A percentile compares a stretch with the other conserved stretches of the same genome.
Conservation (phyloP, 2,888 invertebrate genomes). For the Deladenus siricidicola region DNA sequence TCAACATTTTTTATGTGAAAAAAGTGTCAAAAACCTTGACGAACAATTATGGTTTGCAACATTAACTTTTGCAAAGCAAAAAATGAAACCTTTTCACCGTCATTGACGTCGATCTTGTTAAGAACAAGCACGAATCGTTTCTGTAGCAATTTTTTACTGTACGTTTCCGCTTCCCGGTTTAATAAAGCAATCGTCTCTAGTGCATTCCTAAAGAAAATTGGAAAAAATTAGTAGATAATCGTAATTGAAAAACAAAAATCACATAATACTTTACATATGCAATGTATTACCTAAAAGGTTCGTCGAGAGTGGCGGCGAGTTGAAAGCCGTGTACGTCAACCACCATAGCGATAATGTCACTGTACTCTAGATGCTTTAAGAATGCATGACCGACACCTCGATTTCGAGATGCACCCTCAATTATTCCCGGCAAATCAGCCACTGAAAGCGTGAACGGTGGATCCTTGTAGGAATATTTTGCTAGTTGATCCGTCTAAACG, state of each 20-base stretch:
- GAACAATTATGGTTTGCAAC: too few relatives aligned
- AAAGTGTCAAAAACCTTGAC: too few relatives aligned
- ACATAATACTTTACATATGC: neutral
- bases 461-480: neutral
- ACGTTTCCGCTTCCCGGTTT: slow-evolving; percentile 41
- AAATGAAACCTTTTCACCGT: slow-evolving; percentile 24
- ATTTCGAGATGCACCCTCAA: slow-evolving; percentile 42
- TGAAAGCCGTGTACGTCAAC: slow-evolving; percentile 47
- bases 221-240: neutral
- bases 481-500: neutral
- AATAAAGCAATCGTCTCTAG: slow-evolving; percentile 42
- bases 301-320: slow-evolving; percentile 34
- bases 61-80: too few relatives aligned
- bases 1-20: too few relatives aligned
- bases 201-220: slow-evolving; percentile 28
- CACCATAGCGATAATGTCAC: slow-evolving; percentile 46
- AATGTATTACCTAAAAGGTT: slow-evolving; percentile 34
- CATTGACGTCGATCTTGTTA: slow-evolving; percentile 40
- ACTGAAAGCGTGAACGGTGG: slow-evolving; percentile 39
- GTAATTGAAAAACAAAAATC: neutral
- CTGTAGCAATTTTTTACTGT: slow-evolving; percentile 28
- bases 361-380: slow-evolving; percentile 48
- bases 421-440: slow-evolving; percentile 45
- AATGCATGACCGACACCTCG: slow-evolving; percentile 44
- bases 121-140: slow-evolving; percentile 41